A percentile compares a stretch with the other conserved stretches of the same genome.
phyloP scores from a whole-genome alignment of 2,888 invertebrate genomes.

The Theodoxus fluviatilis region DNA sequence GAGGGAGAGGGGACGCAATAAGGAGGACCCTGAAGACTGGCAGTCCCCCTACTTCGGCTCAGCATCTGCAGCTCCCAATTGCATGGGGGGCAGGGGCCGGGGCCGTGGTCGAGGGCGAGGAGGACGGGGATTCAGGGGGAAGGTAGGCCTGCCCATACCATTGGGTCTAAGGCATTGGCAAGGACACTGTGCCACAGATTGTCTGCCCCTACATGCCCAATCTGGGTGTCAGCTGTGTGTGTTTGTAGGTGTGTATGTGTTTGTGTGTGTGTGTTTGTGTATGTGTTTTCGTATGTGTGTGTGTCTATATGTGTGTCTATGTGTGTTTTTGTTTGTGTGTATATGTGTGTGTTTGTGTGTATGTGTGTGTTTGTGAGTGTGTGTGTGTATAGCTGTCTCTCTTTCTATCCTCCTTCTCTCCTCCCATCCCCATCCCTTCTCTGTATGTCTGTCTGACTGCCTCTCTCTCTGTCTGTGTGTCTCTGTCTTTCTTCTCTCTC shows the following conservation, averaged over 20 bases:
- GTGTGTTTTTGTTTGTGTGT: not conserved
- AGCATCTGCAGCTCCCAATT: constrained; percentile 33
- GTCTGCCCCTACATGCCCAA: too few relatives aligned
- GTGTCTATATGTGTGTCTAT: not conserved
- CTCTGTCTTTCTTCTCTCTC: not conserved
- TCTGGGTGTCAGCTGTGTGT: not conserved
- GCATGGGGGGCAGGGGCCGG: constrained; percentile 38
- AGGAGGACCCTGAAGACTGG: constrained; percentile 29
- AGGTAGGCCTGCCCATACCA: not conserved
- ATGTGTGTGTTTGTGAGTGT: constrained; percentile 10
- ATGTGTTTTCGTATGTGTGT: not conserved
- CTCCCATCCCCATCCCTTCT: not conserved
- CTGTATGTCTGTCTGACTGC: not conserved
- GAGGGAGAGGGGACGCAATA: constrained; percentile 25
- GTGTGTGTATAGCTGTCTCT: constrained; percentile 14
- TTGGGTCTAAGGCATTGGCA: not conserved
- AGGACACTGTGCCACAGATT: too few relatives aligned
- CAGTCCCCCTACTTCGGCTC: constrained; percentile 34
- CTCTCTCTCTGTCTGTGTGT: constrained; percentile 12
- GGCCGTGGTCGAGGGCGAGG: constrained; percentile 25
- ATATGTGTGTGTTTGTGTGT: not conserved
- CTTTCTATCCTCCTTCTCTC: constrained; percentile 22
- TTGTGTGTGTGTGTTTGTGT: too few relatives aligned
- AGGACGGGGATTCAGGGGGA: constrained; percentile 24
- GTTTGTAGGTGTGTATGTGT: too few relatives aligned